phyloP scores from a whole-genome alignment of 2,113 vertebrate genomes.

The Jacana jacana region DNA sequence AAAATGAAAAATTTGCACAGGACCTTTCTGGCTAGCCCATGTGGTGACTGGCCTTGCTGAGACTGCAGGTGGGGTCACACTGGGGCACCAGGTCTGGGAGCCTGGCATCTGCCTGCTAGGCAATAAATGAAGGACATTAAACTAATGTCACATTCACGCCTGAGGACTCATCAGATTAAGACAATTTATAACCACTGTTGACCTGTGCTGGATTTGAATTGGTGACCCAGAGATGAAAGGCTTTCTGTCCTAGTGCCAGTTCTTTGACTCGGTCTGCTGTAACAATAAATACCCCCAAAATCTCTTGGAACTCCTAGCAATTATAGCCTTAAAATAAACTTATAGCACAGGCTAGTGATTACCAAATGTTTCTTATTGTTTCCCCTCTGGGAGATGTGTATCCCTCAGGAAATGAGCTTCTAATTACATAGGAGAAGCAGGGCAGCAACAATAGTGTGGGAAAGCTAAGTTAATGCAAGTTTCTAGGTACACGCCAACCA shows the following conservation, averaged over 20 bases:
- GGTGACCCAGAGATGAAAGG: constrained; percentile 3
- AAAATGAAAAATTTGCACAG: neutral
- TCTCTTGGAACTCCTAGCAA: constrained; percentile 30
- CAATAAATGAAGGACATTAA: neutral
- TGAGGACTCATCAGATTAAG: neutral
- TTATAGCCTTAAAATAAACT: constrained; percentile 62
- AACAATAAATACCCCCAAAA: constrained; percentile 56
- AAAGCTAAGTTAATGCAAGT: constrained; percentile 35
- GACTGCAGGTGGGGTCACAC: neutral
- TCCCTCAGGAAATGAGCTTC: constrained; percentile 67
- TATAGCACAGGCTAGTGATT: constrained; percentile 37
- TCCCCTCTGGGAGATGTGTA: constrained; percentile 29
- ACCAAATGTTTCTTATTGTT: constrained; percentile 50
- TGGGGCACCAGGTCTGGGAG: neutral
- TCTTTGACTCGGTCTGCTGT: neutral
- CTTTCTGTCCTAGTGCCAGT: neutral
- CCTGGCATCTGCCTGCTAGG: neutral
- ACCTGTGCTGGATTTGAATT: neutral
- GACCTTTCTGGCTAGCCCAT: neutral
- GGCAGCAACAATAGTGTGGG: constrained; percentile 51
- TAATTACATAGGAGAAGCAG: constrained; percentile 47
- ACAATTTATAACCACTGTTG: neutral
- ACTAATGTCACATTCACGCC: neutral
- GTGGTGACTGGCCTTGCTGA: neutral
- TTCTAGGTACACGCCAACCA: neutral